Conservation (phyloP, 64 coral and sea anemone species). For the Acropora yongei region DNA sequence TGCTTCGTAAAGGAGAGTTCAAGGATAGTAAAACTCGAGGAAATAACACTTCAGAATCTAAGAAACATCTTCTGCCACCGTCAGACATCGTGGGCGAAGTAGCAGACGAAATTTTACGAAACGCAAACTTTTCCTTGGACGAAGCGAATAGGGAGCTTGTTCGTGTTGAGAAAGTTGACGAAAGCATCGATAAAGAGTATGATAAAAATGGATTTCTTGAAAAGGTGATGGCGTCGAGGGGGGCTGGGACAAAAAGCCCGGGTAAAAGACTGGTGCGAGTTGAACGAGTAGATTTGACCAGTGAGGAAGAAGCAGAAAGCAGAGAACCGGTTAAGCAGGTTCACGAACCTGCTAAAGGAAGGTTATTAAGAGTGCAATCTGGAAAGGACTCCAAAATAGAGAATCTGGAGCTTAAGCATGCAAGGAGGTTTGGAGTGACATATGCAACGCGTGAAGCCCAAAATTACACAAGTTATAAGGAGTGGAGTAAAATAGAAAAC, state of each 20-base stretch:
- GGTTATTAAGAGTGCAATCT: not conserved
- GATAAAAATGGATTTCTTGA: not conserved
- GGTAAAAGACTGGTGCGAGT: constrained; percentile 35
- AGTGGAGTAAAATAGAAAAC: not conserved
- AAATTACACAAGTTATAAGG: not conserved
- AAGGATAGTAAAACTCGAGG: not conserved
- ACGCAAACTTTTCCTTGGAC: constrained; percentile 43
- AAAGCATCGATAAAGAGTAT: constrained; percentile 18
- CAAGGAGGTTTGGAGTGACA: constrained; percentile 30
- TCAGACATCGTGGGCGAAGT: constrained; percentile 62
- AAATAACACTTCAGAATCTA: not conserved
- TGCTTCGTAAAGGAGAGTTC: not conserved
- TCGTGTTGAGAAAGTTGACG: constrained; percentile 64
- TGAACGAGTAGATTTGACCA: constrained; percentile 37
- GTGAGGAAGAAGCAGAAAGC: constrained; percentile 3
- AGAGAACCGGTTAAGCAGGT: not conserved
- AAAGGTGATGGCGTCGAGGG: constrained; percentile 21
- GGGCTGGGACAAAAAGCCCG: not conserved
- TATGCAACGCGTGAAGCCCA: not conserved
- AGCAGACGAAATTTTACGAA: constrained; percentile 59
- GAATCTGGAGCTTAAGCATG: constrained; percentile 1
- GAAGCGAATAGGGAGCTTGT: constrained; percentile 57
- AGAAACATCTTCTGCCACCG: constrained; percentile 36
- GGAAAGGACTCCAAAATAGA: not conserved
- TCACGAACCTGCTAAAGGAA: not conserved